Percentiles rank a stretch among this genome's conserved stretches.
Evolutionary conservation across 2,888 invertebrate genomes (phyloP).

Genomic region (Apantesis nais): DNA sequence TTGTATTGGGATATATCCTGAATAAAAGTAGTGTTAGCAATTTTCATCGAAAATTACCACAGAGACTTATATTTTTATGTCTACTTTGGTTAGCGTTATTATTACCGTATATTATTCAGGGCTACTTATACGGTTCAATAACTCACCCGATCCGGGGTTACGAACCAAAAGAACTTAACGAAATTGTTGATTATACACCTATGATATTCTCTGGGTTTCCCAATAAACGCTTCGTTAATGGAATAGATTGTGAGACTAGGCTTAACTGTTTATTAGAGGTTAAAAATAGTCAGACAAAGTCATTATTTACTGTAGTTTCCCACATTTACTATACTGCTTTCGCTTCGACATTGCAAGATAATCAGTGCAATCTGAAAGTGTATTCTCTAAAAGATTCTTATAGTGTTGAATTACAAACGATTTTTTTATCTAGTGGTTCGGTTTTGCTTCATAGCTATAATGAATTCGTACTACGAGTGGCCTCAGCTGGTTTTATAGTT

Average conservation of each 20-base stretch:
- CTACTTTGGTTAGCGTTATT: slow-evolving; percentile 52
- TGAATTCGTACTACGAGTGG: slow-evolving; percentile 24
- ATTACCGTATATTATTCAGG: slow-evolving; percentile 52
- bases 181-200: slow-evolving; percentile 33
- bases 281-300: slow-evolving; percentile 25
- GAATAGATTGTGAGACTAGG: slow-evolving; percentile 37
- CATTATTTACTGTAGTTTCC: slow-evolving; percentile 46
- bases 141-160: slow-evolving; percentile 48
- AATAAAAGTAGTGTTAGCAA: slow-evolving; percentile 40
- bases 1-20: slow-evolving; percentile 55
- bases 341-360: slow-evolving; percentile 42
- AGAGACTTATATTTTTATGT: slow-evolving; percentile 41
- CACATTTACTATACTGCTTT: slow-evolving; percentile 27
- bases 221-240: neutral
- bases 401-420: slow-evolving; percentile 35
- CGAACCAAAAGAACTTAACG: slow-evolving; percentile 38
- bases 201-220: slow-evolving; percentile 14
- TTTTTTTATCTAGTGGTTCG: slow-evolving; percentile 57
- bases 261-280: slow-evolving; percentile 48
- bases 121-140: slow-evolving; percentile 47
- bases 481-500: slow-evolving; percentile 42
- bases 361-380: slow-evolving; percentile 36
- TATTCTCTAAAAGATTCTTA: slow-evolving; percentile 44
- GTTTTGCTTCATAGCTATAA: slow-evolving; percentile 33
- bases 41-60: slow-evolving; percentile 36